Base-by-base conservation (phyloP, 2,888 invertebrate genomes). In the Macaria notata region DNA sequence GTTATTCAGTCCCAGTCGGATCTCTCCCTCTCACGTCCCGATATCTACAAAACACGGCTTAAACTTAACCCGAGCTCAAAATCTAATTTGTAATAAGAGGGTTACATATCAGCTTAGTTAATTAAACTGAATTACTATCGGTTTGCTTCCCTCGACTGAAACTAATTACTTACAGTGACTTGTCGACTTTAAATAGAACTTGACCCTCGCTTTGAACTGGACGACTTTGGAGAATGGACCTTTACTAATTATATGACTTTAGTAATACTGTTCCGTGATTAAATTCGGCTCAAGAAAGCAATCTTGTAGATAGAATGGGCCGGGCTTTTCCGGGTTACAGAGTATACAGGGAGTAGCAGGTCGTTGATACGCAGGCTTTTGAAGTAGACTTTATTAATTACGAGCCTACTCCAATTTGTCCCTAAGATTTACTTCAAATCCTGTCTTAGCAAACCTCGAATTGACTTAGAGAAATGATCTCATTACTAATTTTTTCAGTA, bases 31-130 rank as follows among this genome's bases (percentile, higher is more conserved):
- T 51, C 62, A 56, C 54, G 51, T 55, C 54, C 49, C 44, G 49
- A 41, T 49, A 53, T 49, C 56, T 57, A 65, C 66, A 62, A 65
- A 63, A 61, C 63, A 59, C 33, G 62, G 65, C 62, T 65, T 65
- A 63, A 63, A 65, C 64, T 56, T 45, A 59, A 59, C 64, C 62
- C 63, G 42, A 63, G 63, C 58, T 62, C 65, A 61, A 66, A 66
- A 68, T 68, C 66, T 70, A 68, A 70, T 70, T 69, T 69, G 66
- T 66, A 66, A 69, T 65, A 68, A 66, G 64, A 65, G 66, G 66
- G 64, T 65, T 65, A 62, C 63, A 64, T 66, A 69, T 66, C 70
- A 66, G 59, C 62, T 64, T 62, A 62, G 62, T 70, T 70, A 68
- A 70, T 68, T 70, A 66, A 65, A 66, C 65, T 63, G 62, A 66